Conservation (phyloP, 1,140 invertebrate species). For the Aphidius gifuensis region DNA sequence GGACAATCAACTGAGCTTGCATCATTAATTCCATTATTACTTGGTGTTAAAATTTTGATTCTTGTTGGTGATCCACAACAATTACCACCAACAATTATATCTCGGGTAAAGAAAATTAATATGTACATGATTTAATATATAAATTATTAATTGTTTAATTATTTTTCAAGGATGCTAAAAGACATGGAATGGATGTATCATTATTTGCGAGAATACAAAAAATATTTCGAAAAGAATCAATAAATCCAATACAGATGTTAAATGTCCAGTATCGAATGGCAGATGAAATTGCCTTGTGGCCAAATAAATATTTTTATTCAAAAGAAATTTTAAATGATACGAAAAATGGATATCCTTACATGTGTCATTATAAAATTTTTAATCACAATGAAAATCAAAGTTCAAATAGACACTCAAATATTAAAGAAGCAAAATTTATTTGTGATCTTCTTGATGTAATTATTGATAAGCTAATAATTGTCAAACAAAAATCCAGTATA, state of each 20-base stretch:
- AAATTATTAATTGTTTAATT: no score
- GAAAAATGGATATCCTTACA: no score
- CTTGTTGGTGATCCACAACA: slow-evolving; percentile 88
- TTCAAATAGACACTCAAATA: background rate
- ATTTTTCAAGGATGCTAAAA: slow-evolving; percentile 55
- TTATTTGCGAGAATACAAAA: slow-evolving; percentile 63
- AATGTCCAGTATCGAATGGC: slow-evolving; percentile 86
- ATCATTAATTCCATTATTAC: slow-evolving; percentile 74
- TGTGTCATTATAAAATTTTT: no score
- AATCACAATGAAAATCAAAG: no score
- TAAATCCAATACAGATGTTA: slow-evolving; percentile 58
- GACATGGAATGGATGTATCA: slow-evolving; percentile 60
- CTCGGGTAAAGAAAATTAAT: background rate
- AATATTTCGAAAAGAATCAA: slow-evolving; percentile 40
- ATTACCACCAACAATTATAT: slow-evolving; percentile 77
- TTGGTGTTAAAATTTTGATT: slow-evolving; percentile 70
- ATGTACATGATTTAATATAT: background rate
- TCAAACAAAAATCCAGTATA: slow-evolving; percentile 1
- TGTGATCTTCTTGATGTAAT: slow-evolving; percentile 4
- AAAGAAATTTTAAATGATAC: slow-evolving; percentile 57
- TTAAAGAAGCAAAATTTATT: slow-evolving; percentile 11
- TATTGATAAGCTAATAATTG: background rate
- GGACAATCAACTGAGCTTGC: slow-evolving; percentile 82
- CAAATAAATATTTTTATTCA: slow-evolving; percentile 76
- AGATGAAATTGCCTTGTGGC: slow-evolving; percentile 70